Conservation (phyloP, 2,113 vertebrate species). For the Chamaea fasciata region DNA sequence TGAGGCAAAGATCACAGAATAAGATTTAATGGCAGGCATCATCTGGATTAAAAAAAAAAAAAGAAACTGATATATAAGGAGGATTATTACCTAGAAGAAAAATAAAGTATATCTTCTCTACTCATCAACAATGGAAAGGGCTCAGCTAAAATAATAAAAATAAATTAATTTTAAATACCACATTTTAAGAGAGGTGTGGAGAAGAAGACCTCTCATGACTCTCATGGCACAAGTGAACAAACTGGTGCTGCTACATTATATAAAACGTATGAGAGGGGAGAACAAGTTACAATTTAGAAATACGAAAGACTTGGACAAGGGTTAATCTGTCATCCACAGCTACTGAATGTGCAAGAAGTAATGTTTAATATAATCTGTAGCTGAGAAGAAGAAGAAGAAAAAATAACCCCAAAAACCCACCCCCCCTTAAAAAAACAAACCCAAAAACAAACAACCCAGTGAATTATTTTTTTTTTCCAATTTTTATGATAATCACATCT, state of each 20-base stretch:
- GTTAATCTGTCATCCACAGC: neutral
- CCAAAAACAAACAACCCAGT: neutral
- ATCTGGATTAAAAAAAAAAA: neutral
- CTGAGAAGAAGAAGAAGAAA: neutral
- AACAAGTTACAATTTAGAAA: neutral
- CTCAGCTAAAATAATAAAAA: neutral
- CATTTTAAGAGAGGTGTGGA: neutral
- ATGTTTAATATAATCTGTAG: neutral
- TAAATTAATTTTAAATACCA: neutral
- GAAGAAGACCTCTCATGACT: neutral
- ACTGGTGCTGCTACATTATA: neutral
- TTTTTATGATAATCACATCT: neutral
- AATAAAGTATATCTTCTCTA: neutral
- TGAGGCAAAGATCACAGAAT: neutral
- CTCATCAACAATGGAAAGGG: neutral
- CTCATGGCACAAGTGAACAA: neutral
- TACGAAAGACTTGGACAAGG: neutral
- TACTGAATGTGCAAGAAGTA: neutral
- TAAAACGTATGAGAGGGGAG: accelerated
- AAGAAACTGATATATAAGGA: neutral
- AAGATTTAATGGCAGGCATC: neutral
- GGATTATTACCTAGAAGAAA: neutral
- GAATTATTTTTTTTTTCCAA: neutral
- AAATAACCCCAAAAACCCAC: too few species aligned
- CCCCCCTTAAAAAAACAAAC: too few species aligned